phyloP scores from a whole-genome alignment of 1,140 invertebrate species.

The Lysiphlebus fabarum region DNA sequence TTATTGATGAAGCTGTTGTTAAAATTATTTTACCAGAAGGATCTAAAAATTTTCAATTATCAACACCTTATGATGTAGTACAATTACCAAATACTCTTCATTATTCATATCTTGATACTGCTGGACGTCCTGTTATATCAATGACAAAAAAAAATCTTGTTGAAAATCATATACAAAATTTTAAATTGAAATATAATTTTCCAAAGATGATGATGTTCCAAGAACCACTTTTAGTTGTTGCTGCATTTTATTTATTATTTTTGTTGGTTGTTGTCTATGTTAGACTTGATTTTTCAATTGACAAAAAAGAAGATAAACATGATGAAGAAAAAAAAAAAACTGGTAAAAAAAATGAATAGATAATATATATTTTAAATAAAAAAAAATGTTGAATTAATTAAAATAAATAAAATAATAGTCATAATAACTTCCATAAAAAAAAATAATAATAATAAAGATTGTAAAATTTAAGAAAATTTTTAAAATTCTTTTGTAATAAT shows the following conservation, averaged over 20 bases:
- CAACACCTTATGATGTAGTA: constrained; percentile 78
- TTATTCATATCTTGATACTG: constrained; percentile 93
- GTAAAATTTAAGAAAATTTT: no score
- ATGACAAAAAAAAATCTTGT: constrained; percentile 90
- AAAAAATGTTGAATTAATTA: no score
- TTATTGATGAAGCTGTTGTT: constrained; percentile 85
- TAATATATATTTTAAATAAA: no score
- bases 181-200: constrained; percentile 86
- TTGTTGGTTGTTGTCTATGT: constrained; percentile 91
- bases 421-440: no score
- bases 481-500: no score
- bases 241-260: constrained; percentile 90
- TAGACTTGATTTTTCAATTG: constrained; percentile 91
- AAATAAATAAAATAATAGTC: no score
- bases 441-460: no score
- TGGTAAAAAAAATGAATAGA: no score
- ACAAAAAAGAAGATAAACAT: constrained; percentile 54
- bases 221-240: constrained; percentile 86
- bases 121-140: constrained; percentile 85
- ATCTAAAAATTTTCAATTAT: constrained; percentile 74
- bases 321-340: no score
- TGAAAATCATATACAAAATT: constrained; percentile 94
- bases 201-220: constrained; percentile 80
- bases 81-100: constrained; percentile 74
- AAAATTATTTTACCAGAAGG: constrained; percentile 96